Conservation (phyloP, 1,140 invertebrate genomes). For the Chelonus insularis region DNA sequence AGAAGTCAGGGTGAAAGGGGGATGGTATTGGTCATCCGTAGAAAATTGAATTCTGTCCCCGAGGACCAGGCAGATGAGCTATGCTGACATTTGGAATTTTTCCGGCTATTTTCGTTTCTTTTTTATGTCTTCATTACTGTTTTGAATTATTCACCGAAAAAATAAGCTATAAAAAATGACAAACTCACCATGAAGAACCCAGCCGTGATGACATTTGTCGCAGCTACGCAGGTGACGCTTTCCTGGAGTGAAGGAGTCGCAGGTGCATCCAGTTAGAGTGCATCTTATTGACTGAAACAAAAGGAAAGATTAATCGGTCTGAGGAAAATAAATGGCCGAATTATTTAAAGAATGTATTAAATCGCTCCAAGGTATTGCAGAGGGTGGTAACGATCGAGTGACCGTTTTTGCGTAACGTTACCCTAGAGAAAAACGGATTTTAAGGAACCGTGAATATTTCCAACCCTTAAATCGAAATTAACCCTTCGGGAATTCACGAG, state of each 20-base stretch:
- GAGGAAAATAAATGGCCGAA: not conserved
- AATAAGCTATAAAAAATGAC: not conserved
- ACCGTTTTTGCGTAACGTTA: constrained; percentile 50
- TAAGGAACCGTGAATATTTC: constrained; percentile 57
- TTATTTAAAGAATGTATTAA: not conserved
- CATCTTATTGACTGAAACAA: constrained; percentile 71
- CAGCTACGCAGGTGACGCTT: constrained; percentile 72
- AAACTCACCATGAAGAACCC: constrained; percentile 77
- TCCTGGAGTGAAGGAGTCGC: constrained; percentile 76
- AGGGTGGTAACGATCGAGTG: constrained; percentile 42
- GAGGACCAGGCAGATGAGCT: constrained; percentile 50
- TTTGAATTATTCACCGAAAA: not conserved
- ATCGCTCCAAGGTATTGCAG: not conserved
- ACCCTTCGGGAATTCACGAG: constrained; percentile 46
- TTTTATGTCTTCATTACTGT: not conserved
- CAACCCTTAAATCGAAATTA: constrained; percentile 49
- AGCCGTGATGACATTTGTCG: constrained; percentile 75
- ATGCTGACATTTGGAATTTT: constrained; percentile 54
- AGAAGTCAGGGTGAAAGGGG: constrained; percentile 18
- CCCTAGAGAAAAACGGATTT: constrained; percentile 53
- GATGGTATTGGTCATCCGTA: constrained; percentile 55
- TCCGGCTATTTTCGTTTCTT: constrained; percentile 1
- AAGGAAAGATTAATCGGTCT: not conserved
- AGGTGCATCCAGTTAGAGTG: constrained; percentile 70
- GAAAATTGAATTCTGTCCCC: constrained; percentile 60